Base-by-base conservation (phyloP, 2,888 invertebrate species). In the Sisyra nigra region DNA sequence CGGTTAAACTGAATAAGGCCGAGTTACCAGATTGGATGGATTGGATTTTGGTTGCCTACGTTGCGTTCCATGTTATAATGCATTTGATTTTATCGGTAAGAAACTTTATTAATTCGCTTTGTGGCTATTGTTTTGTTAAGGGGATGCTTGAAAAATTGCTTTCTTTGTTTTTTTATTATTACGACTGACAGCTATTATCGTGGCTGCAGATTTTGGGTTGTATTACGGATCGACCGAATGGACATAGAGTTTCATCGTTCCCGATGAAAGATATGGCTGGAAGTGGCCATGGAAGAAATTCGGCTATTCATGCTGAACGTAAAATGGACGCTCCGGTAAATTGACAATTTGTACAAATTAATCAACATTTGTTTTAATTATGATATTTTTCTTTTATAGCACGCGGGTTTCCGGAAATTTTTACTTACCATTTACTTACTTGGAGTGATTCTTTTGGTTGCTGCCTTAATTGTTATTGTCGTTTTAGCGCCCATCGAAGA, bases 41-140 rank as follows among this genome's bases (percentile, higher is more conserved):
- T 50, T 93, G 82, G 77, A 79, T 94, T 46, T 63, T 96, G 49
- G 86, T 86, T 3, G 85, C 80, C 6, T 94, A 82, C 62, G 88
- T 94, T 10, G 80, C 79, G 3, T 85, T 93, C 66, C 89, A 96
- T 59, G 82, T 93, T 38, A 58, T 86, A 45, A 77, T 87, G 57
- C 94, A 96, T 61, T 61, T 94, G 34, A 69, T 91, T 44, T 72
- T 87, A 47, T 85, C 89, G 59, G 88, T 88, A 68, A 78, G 77
- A 65, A 9, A 30, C 18, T 40, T 11, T 13, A 35, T 10, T n/a
- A 24, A 32, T 32, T 34, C 7, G 13, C 17, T 35, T 35, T 14
- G n/a, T 35, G n/a, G 35, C 35, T 35, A 15, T 13, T 35, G 13
- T 35, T 13, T 3, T 15, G 35, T 15, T 35, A 9, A 24, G 7